Evolutionary conservation across 2,113 vertebrate genomes (phyloP), one percentile per base, ranked within the genome.

Genomic region (Eurypyga helias): DNA sequence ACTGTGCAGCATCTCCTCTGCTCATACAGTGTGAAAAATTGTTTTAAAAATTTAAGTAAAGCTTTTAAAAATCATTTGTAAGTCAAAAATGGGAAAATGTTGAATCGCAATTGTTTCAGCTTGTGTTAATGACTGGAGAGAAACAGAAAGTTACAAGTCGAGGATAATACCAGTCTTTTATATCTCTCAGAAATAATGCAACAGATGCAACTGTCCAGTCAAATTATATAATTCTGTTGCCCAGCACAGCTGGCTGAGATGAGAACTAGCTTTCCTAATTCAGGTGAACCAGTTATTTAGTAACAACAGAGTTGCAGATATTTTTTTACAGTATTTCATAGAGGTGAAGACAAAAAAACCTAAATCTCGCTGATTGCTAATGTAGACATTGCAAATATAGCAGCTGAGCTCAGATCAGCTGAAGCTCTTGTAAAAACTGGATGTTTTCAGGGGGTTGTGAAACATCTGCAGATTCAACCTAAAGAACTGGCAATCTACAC

Each of bases 401-500:
- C 36, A 84, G 41, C 71, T 83, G 45, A 88, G 31, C 46, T 72
- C 23, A 67, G 7, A 70, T 62, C 23, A 75, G 73, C 38, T 85
- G 11, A 71, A 49, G 33, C 41, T 88, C 51, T 81, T 93, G n/a
- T 66, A 58, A 55, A 76, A 90, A 94, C n/a, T 95, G 62, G 28
- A n/a, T 80, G 90, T 46, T 87, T 90, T 43, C 88, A 99, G 99
- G 98, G 98, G 2, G 77, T 87, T 52, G 97, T 98, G 80, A 98
- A 96, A 65, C 98, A 99, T 73, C 89, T 98, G 38, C 98, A 97
- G 41, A 83, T 99, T 83, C 98, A 97, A 0, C 90, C 97, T 28
- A 96, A 95, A 34, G 98, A 99, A 23, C 80, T 98, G 25, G 98
- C 98, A 5, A 36, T 25, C 2, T 99, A 98, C 93, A 96, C 97